Conservation (phyloP, 2,888 invertebrate genomes). For the Macropis europaea region DNA sequence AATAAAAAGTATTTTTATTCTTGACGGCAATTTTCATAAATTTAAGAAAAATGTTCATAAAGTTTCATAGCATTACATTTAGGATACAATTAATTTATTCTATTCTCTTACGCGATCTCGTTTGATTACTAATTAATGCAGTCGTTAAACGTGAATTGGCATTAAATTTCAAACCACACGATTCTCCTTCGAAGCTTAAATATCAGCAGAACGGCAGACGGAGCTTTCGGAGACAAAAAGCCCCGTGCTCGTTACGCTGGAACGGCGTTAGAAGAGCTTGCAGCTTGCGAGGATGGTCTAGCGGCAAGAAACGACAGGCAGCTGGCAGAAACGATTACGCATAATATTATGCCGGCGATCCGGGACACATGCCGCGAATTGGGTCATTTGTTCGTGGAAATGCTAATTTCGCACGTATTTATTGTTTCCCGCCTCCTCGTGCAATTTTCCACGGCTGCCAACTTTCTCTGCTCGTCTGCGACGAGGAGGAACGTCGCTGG, state of each 20-base stretch:
- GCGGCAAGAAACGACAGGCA: slow-evolving; percentile 60
- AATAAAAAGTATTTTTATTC: too few species aligned
- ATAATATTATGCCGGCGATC: slow-evolving; percentile 73
- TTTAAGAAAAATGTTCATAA: too few species aligned
- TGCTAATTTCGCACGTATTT: slow-evolving; percentile 62
- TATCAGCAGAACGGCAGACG: too few species aligned
- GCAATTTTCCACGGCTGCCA: neutral
- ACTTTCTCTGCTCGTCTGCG: neutral
- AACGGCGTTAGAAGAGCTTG: slow-evolving; percentile 10
- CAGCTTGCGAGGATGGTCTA: slow-evolving; percentile 5
- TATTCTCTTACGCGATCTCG: too few species aligned
- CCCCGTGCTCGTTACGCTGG: neutral
- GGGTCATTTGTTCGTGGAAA: slow-evolving; percentile 65
- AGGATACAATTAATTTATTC: too few species aligned
- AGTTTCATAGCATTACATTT: too few species aligned
- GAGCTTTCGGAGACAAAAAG: neutral
- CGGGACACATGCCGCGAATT: slow-evolving; percentile 71
- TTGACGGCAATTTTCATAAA: too few species aligned
- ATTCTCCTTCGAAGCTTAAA: neutral
- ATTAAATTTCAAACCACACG: too few species aligned
- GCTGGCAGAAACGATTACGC: slow-evolving; percentile 73
- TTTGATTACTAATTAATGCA: too few species aligned
- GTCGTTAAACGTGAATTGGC: too few species aligned
- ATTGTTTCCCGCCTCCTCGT: neutral
- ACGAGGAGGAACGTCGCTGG: slow-evolving; percentile 3